Conservation (phyloP, 2,113 vertebrate species). For the Gobio gobio region DNA sequence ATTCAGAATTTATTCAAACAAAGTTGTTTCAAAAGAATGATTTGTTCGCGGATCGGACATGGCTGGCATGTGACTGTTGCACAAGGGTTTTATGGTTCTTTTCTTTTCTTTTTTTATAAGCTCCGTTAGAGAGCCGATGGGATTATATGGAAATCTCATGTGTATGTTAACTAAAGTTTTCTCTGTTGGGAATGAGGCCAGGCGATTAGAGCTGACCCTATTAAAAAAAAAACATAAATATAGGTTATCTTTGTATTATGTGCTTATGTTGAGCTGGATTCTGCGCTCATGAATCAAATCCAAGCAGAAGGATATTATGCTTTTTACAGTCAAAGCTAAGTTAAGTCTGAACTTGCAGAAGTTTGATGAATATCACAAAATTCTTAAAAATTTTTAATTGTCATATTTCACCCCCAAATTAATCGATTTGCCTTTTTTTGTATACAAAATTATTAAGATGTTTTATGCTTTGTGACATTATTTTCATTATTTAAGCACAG, state of each 20-base stretch:
- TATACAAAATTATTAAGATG: background rate
- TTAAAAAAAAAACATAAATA: conserved; percentile 53
- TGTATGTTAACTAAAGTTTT: background rate
- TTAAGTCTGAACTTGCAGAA: background rate
- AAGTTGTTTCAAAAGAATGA: background rate
- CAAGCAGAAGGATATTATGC: background rate
- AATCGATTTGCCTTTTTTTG: too few relatives aligned
- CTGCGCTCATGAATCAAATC: conserved; percentile 49
- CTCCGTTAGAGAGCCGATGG: background rate
- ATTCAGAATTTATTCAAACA: background rate
- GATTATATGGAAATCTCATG: background rate
- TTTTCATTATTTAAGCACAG: background rate
- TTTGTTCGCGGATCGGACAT: too few relatives aligned
- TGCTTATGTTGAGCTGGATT: conserved; percentile 64
- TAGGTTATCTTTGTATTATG: conserved; percentile 69
- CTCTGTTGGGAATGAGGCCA: background rate
- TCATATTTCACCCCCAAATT: too few relatives aligned
- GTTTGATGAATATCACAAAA: background rate
- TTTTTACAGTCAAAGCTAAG: background rate
- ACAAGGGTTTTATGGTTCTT: background rate
- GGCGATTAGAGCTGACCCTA: conserved; percentile 33
- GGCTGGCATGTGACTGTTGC: background rate
- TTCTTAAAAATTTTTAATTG: too few relatives aligned
- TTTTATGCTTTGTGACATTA: background rate
- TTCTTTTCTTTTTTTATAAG: background rate